Conservation (phyloP, 2,113 vertebrate genomes). For the Corvus hawaiiensis region DNA sequence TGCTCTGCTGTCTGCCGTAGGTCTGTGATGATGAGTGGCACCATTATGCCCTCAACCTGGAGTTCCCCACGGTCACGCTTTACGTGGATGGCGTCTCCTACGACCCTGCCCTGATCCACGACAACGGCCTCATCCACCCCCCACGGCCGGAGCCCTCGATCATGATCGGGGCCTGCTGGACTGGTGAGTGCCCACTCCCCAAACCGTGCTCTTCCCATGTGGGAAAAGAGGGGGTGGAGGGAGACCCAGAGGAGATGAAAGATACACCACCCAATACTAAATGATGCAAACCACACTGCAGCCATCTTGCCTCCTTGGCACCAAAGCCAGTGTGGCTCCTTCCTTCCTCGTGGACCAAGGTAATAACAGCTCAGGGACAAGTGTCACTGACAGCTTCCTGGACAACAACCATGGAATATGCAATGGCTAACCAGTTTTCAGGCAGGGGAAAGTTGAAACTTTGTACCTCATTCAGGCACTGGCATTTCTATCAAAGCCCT, state of each 20-base stretch:
- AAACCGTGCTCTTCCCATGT: fast-evolving
- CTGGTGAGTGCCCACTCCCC: conserved; percentile 6
- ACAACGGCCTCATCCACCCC: conserved; percentile 92
- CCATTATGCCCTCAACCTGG: conserved; percentile 93
- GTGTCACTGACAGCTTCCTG: background rate
- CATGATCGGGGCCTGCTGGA: conserved; percentile 94
- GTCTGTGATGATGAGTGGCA: conserved; percentile 97
- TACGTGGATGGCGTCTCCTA: conserved; percentile 95
- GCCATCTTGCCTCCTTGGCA: background rate
- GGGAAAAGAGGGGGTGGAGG: background rate
- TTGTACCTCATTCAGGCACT: background rate
- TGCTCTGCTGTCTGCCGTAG: conserved; percentile 38
- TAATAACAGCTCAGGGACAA: background rate
- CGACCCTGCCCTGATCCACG: conserved; percentile 94
- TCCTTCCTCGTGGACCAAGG: background rate
- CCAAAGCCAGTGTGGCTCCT: background rate
- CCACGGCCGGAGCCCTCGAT: conserved; percentile 81
- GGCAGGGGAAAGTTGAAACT: background rate
- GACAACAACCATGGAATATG: background rate
- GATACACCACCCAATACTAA: background rate
- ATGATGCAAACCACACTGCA: background rate
- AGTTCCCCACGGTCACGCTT: conserved; percentile 92
- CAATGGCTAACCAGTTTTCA: background rate
- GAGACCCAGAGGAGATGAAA: background rate
- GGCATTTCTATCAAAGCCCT: background rate